These are phyloP conservation scores for Morinoia aosen DNA, from an alignment of 2,888 invertebrate genomes.

Conservation along the genomic window DNA sequence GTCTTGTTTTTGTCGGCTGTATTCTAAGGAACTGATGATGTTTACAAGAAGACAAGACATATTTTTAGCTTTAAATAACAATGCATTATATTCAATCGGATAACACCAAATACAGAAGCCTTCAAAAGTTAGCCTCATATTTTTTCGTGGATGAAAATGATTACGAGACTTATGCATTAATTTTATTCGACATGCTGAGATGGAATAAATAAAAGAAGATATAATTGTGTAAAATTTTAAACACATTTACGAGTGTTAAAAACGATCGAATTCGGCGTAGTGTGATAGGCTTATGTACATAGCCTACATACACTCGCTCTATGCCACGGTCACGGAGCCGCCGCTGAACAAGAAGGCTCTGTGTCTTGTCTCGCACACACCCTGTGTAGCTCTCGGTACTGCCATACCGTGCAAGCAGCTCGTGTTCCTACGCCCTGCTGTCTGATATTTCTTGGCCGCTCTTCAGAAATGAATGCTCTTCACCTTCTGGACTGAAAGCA, in stretches of 20 bases:
- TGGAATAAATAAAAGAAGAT: no score
- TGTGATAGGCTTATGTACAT: slow-evolving; percentile 20
- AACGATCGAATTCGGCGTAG: not conserved
- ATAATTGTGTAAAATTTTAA: no score
- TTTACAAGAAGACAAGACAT: not conserved
- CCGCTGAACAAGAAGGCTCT: not conserved
- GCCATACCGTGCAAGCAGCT: not conserved
- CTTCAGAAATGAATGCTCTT: slow-evolving; percentile 1
- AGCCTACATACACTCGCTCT: not conserved
- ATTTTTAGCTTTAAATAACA: not conserved
- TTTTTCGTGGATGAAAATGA: no score
- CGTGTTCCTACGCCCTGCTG: not conserved
- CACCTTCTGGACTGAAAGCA: not conserved
- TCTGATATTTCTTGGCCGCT: slow-evolving; percentile 10
- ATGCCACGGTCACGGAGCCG: not conserved
- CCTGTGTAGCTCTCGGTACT: not conserved
- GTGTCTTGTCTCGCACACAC: not conserved
- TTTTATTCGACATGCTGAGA: no score
- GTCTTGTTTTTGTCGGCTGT: not conserved
- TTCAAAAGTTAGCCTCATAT: no score
- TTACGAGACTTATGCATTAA: no score
- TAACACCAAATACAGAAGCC: no score
- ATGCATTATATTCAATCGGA: no score
- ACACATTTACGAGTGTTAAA: not conserved
- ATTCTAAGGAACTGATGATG: not conserved